Percentiles rank a stretch among this genome's conserved stretches.
Evolutionary conservation across 2,113 vertebrate genomes (phyloP).

Genomic region (Phainopepla nitens): DNA sequence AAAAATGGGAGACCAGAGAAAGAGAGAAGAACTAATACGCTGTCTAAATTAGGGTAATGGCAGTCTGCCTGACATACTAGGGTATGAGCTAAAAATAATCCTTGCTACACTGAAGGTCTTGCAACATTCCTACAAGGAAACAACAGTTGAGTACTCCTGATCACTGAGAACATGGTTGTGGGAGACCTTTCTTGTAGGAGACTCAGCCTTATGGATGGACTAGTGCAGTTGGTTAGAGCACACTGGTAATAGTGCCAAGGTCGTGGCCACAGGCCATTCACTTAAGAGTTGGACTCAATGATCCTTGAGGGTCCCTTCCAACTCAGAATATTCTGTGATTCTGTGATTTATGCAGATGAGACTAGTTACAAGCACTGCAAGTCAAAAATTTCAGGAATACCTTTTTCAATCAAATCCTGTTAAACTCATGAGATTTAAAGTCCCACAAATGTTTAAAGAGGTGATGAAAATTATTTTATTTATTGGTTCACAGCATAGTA

Average conservation of each 20-base stretch:
- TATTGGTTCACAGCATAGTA: neutral
- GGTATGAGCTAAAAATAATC: neutral
- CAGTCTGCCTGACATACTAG: neutral
- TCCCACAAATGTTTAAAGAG: neutral
- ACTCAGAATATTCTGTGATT: neutral
- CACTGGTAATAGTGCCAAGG: conserved; percentile 50
- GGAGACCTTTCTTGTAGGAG: neutral
- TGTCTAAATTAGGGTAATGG: neutral
- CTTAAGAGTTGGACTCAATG: too few relatives aligned
- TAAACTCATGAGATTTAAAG: neutral
- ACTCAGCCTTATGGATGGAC: neutral
- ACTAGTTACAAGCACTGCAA: neutral
- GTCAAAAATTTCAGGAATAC: neutral
- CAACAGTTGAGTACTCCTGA: neutral
- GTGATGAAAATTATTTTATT: neutral
- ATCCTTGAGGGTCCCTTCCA: neutral
- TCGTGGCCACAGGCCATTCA: neutral
- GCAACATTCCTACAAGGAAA: neutral
- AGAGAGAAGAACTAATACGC: neutral
- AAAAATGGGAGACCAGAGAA: neutral
- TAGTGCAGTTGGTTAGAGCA: conserved; percentile 48
- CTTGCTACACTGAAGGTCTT: neutral
- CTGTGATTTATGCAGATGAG: neutral
- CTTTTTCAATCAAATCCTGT: neutral
- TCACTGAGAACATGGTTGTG: neutral